Conservation (phyloP, 2,797 vertebrate genomes). For the Champsocephalus gunnari region DNA sequence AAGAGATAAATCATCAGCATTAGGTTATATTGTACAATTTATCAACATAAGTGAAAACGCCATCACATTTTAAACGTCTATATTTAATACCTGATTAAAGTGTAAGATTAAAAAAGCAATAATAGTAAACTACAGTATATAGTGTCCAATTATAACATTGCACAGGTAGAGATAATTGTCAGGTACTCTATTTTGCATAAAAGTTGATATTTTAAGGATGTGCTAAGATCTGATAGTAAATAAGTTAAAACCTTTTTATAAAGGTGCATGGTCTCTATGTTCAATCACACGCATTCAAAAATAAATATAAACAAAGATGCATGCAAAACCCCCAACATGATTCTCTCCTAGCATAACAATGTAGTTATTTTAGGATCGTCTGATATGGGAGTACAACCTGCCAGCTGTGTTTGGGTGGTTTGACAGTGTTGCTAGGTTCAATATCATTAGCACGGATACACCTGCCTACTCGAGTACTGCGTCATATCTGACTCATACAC, state of each 20-base stretch:
- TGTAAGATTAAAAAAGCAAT: background rate
- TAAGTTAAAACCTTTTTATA: too few relatives aligned
- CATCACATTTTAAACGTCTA: background rate
- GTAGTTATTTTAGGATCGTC: slow-evolving; percentile 53
- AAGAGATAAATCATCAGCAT: slow-evolving; percentile 7
- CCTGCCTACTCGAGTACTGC: slow-evolving; percentile 66
- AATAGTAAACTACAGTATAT: background rate
- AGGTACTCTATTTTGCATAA: background rate
- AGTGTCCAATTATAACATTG: background rate
- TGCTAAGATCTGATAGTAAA: background rate
- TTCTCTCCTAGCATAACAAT: slow-evolving; percentile 29
- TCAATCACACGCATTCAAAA: slow-evolving; percentile 8
- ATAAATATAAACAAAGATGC: slow-evolving; percentile 26
- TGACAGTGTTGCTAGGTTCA: slow-evolving; percentile 74
- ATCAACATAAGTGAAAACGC: background rate
- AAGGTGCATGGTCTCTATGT: background rate
- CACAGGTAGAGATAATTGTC: background rate
- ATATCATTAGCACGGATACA: slow-evolving; percentile 70
- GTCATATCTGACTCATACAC: slow-evolving; percentile 41
- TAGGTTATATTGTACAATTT: background rate
- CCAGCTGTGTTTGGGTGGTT: slow-evolving; percentile 54
- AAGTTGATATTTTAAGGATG: background rate
- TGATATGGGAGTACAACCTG: slow-evolving; percentile 53
- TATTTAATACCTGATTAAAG: background rate
- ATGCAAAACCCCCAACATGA: slow-evolving; percentile 12